Evolutionary conservation across 2,888 invertebrate species (phyloP).

Genomic region (Lagria hirta): DNA sequence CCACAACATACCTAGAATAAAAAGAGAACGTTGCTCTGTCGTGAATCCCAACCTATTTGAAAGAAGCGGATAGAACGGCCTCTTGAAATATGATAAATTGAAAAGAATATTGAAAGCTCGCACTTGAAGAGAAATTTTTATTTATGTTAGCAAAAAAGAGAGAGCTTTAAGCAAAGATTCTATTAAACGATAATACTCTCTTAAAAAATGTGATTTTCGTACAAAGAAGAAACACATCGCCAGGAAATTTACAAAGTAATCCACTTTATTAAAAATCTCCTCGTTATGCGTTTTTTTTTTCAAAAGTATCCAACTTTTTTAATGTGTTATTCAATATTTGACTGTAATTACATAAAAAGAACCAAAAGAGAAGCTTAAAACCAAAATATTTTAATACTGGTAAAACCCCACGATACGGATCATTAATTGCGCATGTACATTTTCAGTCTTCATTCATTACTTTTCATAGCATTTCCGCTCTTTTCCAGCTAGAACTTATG

Average conservation of each 20-base stretch:
- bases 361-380: too few relatives aligned
- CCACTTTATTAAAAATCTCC: constrained; percentile 19
- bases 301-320: constrained; percentile 21
- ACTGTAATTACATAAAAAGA: too few relatives aligned
- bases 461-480: too few relatives aligned
- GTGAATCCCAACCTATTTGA: constrained; percentile 15
- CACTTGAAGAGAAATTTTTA: constrained; percentile 24
- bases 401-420: too few relatives aligned
- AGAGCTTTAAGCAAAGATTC: constrained; percentile 26
- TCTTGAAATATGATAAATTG: constrained; percentile 27
- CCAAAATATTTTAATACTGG: too few relatives aligned
- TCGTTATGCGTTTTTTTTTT: constrained; percentile 18
- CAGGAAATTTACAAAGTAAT: constrained; percentile 26
- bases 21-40: too few relatives aligned
- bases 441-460: background rate
- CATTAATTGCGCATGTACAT: background rate
- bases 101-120: constrained; percentile 24
- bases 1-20: too few relatives aligned
- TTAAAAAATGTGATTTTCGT: constrained; percentile 23
- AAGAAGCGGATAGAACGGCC: constrained; percentile 11
- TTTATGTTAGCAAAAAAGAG: constrained; percentile 22
- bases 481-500: background rate
- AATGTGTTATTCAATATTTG: constrained; percentile 19
- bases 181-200: constrained; percentile 26
- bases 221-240: constrained; percentile 25